phyloP scores from a whole-genome alignment of 1,140 invertebrate genomes.

The Achatina immaculata region DNA sequence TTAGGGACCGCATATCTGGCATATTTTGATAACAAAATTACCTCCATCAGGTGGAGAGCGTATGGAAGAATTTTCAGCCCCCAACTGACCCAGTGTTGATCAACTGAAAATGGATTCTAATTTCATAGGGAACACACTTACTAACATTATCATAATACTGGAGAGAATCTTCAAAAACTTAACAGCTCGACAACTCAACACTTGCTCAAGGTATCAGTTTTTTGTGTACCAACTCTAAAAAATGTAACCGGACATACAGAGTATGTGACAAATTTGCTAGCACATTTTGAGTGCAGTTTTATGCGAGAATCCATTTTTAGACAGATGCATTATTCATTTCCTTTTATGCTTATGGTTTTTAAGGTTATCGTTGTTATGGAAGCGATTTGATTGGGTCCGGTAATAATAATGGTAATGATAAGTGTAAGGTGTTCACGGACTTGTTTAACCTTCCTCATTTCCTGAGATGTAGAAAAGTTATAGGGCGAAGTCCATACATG shows the following conservation, averaged over 20 bases:
- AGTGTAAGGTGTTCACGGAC: too few species aligned
- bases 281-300: neutral
- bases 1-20: neutral
- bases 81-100: neutral
- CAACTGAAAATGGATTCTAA: neutral
- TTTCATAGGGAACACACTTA: neutral
- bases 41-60: neutral
- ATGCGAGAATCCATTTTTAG: neutral
- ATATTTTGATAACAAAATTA: neutral
- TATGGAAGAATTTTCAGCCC: too few species aligned
- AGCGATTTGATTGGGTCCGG: neutral
- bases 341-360: too few species aligned
- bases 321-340: neutral
- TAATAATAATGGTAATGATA: too few species aligned
- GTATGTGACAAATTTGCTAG: neutral
- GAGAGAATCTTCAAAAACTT: slow-evolving; percentile 22
- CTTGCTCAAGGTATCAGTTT: slow-evolving; percentile 1
- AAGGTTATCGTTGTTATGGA: neutral
- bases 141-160: slow-evolving; percentile 20
- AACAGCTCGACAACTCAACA: slow-evolving; percentile 16
- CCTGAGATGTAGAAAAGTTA: too few species aligned
- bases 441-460: too few species aligned
- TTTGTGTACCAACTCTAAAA: neutral
- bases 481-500: too few species aligned
- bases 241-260: neutral